phyloP scores from a whole-genome alignment of 2,113 vertebrate genomes.

The Sardina pilchardus region DNA sequence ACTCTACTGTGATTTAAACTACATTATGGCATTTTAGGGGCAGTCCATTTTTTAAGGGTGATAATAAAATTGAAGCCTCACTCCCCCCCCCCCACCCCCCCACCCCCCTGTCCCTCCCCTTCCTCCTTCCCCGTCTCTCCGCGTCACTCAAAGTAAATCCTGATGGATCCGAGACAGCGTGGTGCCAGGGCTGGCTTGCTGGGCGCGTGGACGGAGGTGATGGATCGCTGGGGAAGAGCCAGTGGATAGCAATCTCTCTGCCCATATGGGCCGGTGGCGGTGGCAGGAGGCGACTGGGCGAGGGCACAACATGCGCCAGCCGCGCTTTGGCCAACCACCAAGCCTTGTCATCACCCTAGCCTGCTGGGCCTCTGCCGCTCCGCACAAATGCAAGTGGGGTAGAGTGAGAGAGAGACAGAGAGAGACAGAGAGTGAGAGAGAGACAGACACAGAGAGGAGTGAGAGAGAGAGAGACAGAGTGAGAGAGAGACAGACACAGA shows the following conservation, averaged over 20 bases:
- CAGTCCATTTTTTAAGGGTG: background rate
- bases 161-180: conserved; percentile 48
- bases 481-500: background rate
- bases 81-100: background rate
- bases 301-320: conserved; percentile 64
- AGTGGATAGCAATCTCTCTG: conserved; percentile 61
- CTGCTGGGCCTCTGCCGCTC: conserved; percentile 63
- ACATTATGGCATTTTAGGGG: background rate
- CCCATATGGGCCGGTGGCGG: conserved; percentile 64
- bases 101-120: background rate
- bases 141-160: conserved; percentile 54
- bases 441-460: background rate
- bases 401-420: background rate
- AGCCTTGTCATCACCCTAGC: conserved; percentile 70
- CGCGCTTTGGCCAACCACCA: conserved; percentile 69
- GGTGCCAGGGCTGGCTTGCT: conserved; percentile 51
- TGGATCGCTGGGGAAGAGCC: conserved; percentile 62
- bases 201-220: conserved; percentile 65
- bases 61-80: conserved; percentile 9
- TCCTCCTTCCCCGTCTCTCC: conserved; percentile 35
- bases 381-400: conserved; percentile 38
- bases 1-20: background rate
- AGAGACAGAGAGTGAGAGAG: conserved; percentile 38
- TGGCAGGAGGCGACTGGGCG: conserved; percentile 67
- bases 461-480: background rate